Evolutionary conservation across 35 echinoderm and acorn worm genomes (phyloP), one percentile per base, ranked within the genome.

Genomic region (Antedon bifida): DNA sequence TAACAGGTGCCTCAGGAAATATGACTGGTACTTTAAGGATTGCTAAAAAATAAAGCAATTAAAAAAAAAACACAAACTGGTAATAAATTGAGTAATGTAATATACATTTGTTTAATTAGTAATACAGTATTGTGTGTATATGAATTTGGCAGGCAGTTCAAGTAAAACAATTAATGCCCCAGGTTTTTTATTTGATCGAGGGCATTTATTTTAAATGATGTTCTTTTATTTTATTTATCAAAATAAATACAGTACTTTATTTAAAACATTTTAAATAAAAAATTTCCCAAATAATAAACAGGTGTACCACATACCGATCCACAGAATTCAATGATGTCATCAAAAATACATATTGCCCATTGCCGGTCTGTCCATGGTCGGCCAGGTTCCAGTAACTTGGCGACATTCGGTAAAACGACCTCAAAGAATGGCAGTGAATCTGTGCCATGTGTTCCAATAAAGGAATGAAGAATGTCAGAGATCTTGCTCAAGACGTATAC

Each of bases 301-400:
- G 38, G 5, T 42, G 38, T 42, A 42, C 34, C 17, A 92, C 94
- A 90, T 86, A 97, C 90, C 5, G 94, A 82, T 74, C 94, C 94
- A 82, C 87, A 89, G 85, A 84, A 97, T 77, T 97, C 94, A 73
- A 97, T 84, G 29, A 97, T 33, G 78, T 97, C 94, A 85, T 97
- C 94, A 92, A 97, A 97, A 88, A 97, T 92, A 80, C 94, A 97
- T 9, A 97, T 77, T 35, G 87, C 90, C 94, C 94, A 97, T 35
- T 97, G 94, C 32, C 85, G 92, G 79, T 97, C 94, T 29, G 94
- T 88, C 90, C 90, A 97, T 0, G 94, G 94, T 38, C 88, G 89
- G 34, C 92, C 94, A 32, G 83, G 77, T 32, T 90, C 95, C 86
- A 99, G 73, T 73, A 99, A 51, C 83, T 86, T 87, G 21, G 93